A percentile compares a stretch with the other conserved stretches of the same genome.
Conservation (phyloP, 1,140 invertebrate genomes). For the Papilio aristodemus region DNA sequence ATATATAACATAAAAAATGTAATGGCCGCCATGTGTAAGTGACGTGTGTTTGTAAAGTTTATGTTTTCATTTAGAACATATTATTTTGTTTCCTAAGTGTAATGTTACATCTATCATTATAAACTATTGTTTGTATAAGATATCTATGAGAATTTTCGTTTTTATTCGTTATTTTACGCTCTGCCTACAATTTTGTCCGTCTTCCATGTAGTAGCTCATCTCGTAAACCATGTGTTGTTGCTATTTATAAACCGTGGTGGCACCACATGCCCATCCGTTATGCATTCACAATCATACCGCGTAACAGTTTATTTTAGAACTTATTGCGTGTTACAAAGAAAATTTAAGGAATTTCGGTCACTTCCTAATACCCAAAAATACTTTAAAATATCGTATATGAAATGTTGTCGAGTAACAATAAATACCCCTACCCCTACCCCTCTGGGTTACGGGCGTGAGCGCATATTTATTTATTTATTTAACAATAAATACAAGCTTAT, state of each 20-base stretch:
- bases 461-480: too few species aligned
- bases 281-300: constrained; percentile 15
- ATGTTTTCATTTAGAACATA: too few species aligned
- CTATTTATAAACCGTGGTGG: constrained; percentile 20
- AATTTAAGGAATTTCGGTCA: not conserved
- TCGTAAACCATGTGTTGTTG: constrained; percentile 16
- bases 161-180: not conserved
- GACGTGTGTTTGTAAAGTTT: too few species aligned
- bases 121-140: not conserved
- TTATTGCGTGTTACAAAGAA: not conserved
- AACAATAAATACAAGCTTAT: too few species aligned
- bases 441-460: too few species aligned
- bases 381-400: too few species aligned
- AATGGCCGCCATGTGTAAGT: too few species aligned
- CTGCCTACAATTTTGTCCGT: not conserved
- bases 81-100: not conserved
- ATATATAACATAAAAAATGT: too few species aligned
- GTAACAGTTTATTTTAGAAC: not conserved
- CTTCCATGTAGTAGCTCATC: not conserved
- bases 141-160: not conserved
- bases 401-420: too few species aligned
- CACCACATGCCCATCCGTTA: constrained; percentile 27
- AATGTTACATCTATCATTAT: not conserved
- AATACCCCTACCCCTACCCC: too few species aligned
- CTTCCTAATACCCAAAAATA: too few species aligned